Conservation (phyloP, 2,888 invertebrate species). For the Teleogryllus oceanicus region DNA sequence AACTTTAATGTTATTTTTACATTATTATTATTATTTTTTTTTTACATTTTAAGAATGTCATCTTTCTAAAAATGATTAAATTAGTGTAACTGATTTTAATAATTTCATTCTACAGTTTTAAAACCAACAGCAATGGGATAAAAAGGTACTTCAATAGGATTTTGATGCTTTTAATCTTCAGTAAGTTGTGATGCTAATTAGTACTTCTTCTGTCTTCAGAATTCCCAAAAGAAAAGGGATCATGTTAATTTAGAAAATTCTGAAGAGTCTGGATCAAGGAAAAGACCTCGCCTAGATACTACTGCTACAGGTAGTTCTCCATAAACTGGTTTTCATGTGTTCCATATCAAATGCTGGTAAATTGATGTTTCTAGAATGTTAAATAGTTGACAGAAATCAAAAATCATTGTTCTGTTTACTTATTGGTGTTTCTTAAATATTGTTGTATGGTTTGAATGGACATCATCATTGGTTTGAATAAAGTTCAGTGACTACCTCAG, state of each 20-base stretch:
- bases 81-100: neutral
- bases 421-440: no score
- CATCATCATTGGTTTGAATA: neutral
- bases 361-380: constrained; percentile 4
- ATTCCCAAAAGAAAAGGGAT: constrained; percentile 61
- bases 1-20: no score
- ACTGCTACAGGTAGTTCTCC: constrained; percentile 31
- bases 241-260: constrained; percentile 50
- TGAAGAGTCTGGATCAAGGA: constrained; percentile 58
- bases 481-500: constrained; percentile 1
- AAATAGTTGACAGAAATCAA: neutral
- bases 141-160: constrained; percentile 60
- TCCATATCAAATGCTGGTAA: constrained; percentile 25
- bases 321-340: constrained; percentile 25
- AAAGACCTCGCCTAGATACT: constrained; percentile 57
- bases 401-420: neutral
- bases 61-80: neutral
- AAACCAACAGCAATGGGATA: constrained; percentile 94
- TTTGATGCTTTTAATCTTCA: constrained; percentile 5
- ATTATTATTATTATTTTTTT: no score
- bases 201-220: constrained; percentile 47
- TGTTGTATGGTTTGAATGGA: no score
- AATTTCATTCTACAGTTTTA: constrained; percentile 69
- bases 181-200: constrained; percentile 4
- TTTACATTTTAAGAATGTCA: no score